phyloP scores from a whole-genome alignment of 2,113 vertebrate species.

The Sylvilagus bachmani region DNA sequence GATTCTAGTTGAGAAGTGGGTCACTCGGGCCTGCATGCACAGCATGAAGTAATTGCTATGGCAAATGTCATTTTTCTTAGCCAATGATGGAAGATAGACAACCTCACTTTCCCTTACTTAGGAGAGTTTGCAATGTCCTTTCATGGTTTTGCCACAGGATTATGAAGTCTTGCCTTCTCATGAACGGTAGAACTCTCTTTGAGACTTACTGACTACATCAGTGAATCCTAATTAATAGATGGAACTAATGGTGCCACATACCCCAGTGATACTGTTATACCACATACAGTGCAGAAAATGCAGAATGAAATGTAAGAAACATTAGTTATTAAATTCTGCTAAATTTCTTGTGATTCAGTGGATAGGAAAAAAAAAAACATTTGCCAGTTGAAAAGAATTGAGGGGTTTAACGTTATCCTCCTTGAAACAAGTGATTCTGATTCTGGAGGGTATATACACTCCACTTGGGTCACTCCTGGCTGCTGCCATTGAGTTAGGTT shows the following conservation, averaged over 20 bases:
- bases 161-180: constrained; percentile 13
- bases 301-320: constrained; percentile 27
- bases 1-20: background rate
- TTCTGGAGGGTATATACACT: background rate
- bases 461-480: background rate
- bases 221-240: background rate
- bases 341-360: constrained; percentile 1
- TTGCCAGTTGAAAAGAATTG: background rate
- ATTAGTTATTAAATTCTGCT: background rate
- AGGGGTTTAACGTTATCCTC: background rate
- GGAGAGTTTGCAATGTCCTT: background rate
- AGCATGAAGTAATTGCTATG: constrained; percentile 53
- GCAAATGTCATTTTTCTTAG: background rate
- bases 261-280: background rate
- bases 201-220: background rate
- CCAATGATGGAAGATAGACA: background rate
- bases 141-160: background rate
- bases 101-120: background rate
- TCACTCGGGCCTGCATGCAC: background rate
- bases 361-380: background rate
- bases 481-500: background rate
- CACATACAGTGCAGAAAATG: background rate
- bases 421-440: constrained; percentile 44
- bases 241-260: background rate
- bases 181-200: constrained; percentile 15